These are phyloP conservation scores for Copidosoma floridanum DNA, from an alignment of 1,140 invertebrate genomes.

Conservation along the genomic window DNA sequence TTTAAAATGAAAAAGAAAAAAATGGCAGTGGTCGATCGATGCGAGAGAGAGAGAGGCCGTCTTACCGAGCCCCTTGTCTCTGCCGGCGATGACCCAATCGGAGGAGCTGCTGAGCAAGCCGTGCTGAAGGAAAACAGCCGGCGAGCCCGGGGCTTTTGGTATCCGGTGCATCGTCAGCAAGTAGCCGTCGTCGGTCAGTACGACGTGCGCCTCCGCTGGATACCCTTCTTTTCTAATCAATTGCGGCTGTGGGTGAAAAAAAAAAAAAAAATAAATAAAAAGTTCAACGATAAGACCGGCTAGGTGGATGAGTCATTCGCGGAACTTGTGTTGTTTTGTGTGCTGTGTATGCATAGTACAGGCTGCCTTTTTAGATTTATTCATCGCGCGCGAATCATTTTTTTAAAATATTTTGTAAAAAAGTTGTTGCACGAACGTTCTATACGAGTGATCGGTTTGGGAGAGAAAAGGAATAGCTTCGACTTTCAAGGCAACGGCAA, in stretches of 20 bases:
- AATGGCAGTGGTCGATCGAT: neutral
- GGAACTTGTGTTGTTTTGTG: too few relatives aligned
- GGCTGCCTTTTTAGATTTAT: neutral
- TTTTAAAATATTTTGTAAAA: too few relatives aligned
- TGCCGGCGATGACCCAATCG: slow-evolving; percentile 65
- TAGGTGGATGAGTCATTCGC: too few relatives aligned
- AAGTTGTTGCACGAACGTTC: too few relatives aligned
- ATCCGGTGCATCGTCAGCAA: slow-evolving; percentile 72
- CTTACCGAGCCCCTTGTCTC: slow-evolving; percentile 64
- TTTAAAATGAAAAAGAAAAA: slow-evolving; percentile 1
- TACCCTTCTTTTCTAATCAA: slow-evolving; percentile 67
- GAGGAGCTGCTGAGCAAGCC: slow-evolving; percentile 67
- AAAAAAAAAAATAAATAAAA: neutral
- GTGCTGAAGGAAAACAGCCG: slow-evolving; percentile 64
- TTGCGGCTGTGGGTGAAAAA: slow-evolving; percentile 53
- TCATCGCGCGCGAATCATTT: too few relatives aligned
- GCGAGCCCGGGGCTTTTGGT: slow-evolving; percentile 49
- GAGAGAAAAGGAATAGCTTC: too few relatives aligned
- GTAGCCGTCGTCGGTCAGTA: slow-evolving; percentile 72
- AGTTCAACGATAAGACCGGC: too few relatives aligned
- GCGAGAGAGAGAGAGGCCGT: neutral
- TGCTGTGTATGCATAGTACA: too few relatives aligned
- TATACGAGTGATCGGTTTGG: too few relatives aligned
- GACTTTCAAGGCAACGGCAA: too few relatives aligned
- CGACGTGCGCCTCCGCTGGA: slow-evolving; percentile 64